Evolutionary conservation across 2,888 invertebrate genomes (phyloP), one percentile per base, ranked within the genome.

Genomic region (Acleris laterana): DNA sequence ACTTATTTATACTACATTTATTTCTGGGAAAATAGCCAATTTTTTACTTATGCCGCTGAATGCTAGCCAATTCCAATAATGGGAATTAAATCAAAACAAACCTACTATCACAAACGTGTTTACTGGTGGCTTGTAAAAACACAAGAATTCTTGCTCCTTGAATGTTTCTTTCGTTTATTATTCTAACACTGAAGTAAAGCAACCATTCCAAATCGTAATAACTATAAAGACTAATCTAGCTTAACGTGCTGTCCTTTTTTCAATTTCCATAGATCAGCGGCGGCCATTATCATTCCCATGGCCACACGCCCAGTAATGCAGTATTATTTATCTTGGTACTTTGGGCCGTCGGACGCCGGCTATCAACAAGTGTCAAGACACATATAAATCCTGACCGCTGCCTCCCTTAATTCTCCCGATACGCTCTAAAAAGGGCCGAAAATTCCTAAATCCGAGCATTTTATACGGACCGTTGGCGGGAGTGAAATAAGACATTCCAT

Each of bases 341-440:
- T 77, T 81, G 83, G 81, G 80, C 79, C 81, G 80, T 76, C 68
- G 68, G 71, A 71, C 74, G 71, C 70, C 69, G 71, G 82, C 84
- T 88, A 90, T 91, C 91, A 91, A 90, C 90, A 91, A 90, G 90
- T 91, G 89, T 84, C 87, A 76, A 82, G 83, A 78, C 79, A 81
- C 79, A 81, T 78, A 85, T 87, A 85, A 84, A 84, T 84, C 78
- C 73, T 58, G 70, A 72, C 77, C 77, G 70, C 75, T 72, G 74
- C 71, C 74, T 72, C 71, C 75, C 61, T 65, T 70, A 71, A 71
- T 70, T 71, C 68, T 59, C 52, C 69, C 68, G 67, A 69, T 68
- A 66, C 64, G 68, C 51, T 62, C 65, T 57, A 62, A 66, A 66
- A 66, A 57, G 56, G 65, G 44, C 66, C 68, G 68, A 71, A 71